Base-by-base conservation (phyloP, 2,113 vertebrate genomes). In the Psittacus erithacus region DNA sequence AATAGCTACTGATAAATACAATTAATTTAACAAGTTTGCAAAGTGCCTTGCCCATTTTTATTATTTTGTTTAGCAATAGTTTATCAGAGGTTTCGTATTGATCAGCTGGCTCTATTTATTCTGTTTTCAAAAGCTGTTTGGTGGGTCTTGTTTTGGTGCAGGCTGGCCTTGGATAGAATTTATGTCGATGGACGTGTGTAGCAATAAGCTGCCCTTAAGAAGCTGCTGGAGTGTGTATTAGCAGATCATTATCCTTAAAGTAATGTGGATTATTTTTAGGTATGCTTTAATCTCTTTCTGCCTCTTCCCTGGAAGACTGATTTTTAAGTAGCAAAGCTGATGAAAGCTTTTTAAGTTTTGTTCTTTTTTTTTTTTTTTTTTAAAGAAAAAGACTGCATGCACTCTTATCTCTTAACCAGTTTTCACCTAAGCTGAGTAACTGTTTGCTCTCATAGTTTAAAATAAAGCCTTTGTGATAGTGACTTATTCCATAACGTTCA, bases 281-380 rank as follows among this genome's bases (percentile, higher is more conserved):
- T 77, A 62, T 86, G 76, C 86, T 77, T 93, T 93, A 78, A 90
- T 86, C 38, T 79, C 33, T 62, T 88, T 29, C 55, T 92, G 18
- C 28, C 15, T 81, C 27, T 82, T 91, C 43, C 35, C 49, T 93
- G 25, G n/a, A 90, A 88, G 52, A 86, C 0, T 89, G 68, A 44
- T 68, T 92, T 94, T 93, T 82, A 93, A 93, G 55, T 73, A 91
- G 44, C 74, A 87, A 90, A 91, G 50, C 78, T 91, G 60, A 94
- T 96, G 88, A 83, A 92, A 85, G 53, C 39, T 86, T 74, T 84
- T 91, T 62, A 75, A 65, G 13, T 76, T 88, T 76, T 39, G 25
- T 46, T 8, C 38, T n/a, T 18, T 25, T 38, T 38, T 73, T 6
- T 9, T 41, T 33, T 14, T 17, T 33, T 70, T n/a, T 7, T n/a